phyloP scores from a whole-genome alignment of 2,888 invertebrate genomes.

The Stenodema calcarata region DNA sequence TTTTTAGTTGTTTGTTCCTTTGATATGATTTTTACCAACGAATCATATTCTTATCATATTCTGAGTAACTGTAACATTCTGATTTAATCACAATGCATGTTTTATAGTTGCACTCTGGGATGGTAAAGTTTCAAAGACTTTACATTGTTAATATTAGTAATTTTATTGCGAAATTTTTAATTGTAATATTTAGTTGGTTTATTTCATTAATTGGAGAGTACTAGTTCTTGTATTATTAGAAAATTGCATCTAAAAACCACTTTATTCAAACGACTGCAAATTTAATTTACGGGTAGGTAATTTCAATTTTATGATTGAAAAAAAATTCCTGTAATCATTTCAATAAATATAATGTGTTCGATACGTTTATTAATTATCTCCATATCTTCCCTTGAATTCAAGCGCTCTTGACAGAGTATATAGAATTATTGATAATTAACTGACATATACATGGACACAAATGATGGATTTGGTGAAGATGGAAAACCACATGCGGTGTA shows the following conservation, averaged over 20 bases:
- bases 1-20: background rate
- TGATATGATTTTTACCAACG: background rate
- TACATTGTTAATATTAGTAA: background rate
- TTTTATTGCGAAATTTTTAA: background rate
- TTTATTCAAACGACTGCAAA: too few relatives aligned
- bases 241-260: too few relatives aligned
- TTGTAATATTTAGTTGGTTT: background rate
- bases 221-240: background rate
- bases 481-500: too few relatives aligned
- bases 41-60: too few relatives aligned
- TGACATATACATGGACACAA: too few relatives aligned
- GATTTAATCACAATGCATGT: background rate
- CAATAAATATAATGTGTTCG: background rate
- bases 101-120: background rate
- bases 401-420: too few relatives aligned
- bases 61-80: background rate
- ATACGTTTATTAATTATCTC: background rate
- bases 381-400: too few relatives aligned
- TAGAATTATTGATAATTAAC: too few relatives aligned
- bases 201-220: background rate
- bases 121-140: background rate
- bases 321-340: background rate
- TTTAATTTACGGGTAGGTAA: too few relatives aligned
- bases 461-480: too few relatives aligned
- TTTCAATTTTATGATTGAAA: too few relatives aligned